A percentile compares a stretch with the other conserved stretches of the same genome.
Evolutionary conservation across 2,888 invertebrate species (phyloP).

Genomic region (Tricholauxania praeusta): DNA sequence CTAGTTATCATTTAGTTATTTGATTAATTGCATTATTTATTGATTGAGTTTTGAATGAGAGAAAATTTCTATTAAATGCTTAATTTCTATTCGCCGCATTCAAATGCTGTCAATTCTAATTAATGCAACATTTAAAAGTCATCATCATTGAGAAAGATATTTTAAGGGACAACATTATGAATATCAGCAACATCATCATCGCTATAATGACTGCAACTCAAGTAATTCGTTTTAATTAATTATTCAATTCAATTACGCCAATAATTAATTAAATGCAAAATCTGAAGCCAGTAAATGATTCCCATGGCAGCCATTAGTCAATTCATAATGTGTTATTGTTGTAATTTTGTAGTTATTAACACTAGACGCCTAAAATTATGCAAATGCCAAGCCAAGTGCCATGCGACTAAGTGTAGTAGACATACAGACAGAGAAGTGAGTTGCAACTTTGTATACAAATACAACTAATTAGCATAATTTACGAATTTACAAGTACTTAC

Average conservation of each 20-base stretch:
- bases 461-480: constrained; percentile 1
- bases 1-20: too few relatives aligned
- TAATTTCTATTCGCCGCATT: too few relatives aligned
- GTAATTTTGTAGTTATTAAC: neutral
- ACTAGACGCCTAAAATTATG: constrained; percentile 14
- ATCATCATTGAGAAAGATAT: neutral
- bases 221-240: constrained; percentile 52
- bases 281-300: constrained; percentile 7
- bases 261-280: constrained; percentile 56
- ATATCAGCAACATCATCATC: neutral
- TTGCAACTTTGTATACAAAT: neutral
- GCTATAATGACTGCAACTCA: constrained; percentile 20
- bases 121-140: neutral
- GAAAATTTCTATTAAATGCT: too few relatives aligned
- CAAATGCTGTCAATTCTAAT: neutral
- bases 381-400: neutral
- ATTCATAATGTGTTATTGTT: neutral
- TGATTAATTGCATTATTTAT: too few relatives aligned
- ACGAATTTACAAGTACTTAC: neutral
- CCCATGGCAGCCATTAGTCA: constrained; percentile 21
- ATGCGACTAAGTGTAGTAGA: too few relatives aligned
- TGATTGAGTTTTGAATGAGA: too few relatives aligned
- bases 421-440: neutral
- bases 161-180: neutral
- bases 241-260: constrained; percentile 57